Base-by-base conservation (phyloP, 2,888 invertebrate species). In the Netelia melanura region DNA sequence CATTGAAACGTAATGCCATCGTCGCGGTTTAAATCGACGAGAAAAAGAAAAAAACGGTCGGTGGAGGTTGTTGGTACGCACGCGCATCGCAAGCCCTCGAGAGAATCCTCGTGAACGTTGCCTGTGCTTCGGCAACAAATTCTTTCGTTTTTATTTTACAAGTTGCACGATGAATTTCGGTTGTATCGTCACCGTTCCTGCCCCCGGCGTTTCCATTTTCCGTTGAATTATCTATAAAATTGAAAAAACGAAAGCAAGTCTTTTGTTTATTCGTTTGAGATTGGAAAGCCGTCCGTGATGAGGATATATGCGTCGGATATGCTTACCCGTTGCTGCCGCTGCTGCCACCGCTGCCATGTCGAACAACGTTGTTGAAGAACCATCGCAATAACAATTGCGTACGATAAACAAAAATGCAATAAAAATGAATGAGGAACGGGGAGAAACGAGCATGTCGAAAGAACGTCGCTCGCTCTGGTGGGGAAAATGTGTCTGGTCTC, bases 101-200 rank as follows among this genome's bases (percentile, higher is more conserved):
- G 1, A 94, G 90, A 11, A 94, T 93, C 70, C 92, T 90, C 2
- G 93, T 93, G 6, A 93, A 93, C 0, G 93, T 94, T 5, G 94
- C 92, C 83, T 92, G 92, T 30, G 94, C 94, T 25, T 92, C 92
- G 1, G 94, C 94, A 3, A 93, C 92, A 14, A 94, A 88, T 84
- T 94, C 91, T 70, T 94, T 92, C 3, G 93, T 94, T 10, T 90
- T 91, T 64, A 94, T 92, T 86, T 91, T 92, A 83, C 94, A 94
- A 11, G 89, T 92, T 2, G 94, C 91, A 58, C 93, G 91, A 72
- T 94, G 93, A 58, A 91, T 92, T 82, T 94, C 94, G 10, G 91
- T 91, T 1, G 92, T 90, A 3, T 90, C 90, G 10, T 87, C 83
- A 11, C 23, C 44, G 8, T 70, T 56, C 44, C 11, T 79, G 23